A percentile compares a stretch with the other conserved stretches of the same genome.
phyloP scores from a whole-genome alignment of 2,113 vertebrate species.

The Beaufortia kweichowensis region DNA sequence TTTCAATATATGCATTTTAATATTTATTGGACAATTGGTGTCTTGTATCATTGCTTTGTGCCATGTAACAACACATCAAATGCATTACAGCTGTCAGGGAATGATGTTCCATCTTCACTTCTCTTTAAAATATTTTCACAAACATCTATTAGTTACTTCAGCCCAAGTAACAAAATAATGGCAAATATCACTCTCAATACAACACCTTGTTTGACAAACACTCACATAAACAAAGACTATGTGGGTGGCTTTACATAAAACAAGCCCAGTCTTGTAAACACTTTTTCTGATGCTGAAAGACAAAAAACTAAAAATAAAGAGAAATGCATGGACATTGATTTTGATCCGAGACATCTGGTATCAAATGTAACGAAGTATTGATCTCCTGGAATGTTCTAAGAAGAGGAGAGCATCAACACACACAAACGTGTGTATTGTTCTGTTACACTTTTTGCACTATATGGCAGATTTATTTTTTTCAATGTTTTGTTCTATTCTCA shows the following conservation, averaged over 20 bases:
- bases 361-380: conserved; percentile 68
- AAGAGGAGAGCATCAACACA: conserved; percentile 52
- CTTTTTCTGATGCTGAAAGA: conserved; percentile 33
- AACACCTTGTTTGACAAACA: background rate
- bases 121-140: background rate
- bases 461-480: background rate
- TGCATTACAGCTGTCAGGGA: too few relatives aligned
- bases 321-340: conserved; percentile 71
- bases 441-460: background rate
- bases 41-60: background rate
- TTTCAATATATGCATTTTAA: background rate
- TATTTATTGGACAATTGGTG: background rate
- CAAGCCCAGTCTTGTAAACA: conserved; percentile 20
- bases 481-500: too few relatives aligned
- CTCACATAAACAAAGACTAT: background rate
- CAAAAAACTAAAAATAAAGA: conserved; percentile 48
- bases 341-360: conserved; percentile 64
- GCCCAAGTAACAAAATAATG: background rate
- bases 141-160: background rate
- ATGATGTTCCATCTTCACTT: background rate
- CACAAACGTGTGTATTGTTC: background rate
- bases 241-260: conserved; percentile 8
- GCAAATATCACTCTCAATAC: background rate
- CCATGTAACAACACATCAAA: too few relatives aligned
- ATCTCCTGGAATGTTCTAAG: conserved; percentile 74